Conservation (phyloP, 2,797 vertebrate genomes). For the Acestrorhynchus altus region DNA sequence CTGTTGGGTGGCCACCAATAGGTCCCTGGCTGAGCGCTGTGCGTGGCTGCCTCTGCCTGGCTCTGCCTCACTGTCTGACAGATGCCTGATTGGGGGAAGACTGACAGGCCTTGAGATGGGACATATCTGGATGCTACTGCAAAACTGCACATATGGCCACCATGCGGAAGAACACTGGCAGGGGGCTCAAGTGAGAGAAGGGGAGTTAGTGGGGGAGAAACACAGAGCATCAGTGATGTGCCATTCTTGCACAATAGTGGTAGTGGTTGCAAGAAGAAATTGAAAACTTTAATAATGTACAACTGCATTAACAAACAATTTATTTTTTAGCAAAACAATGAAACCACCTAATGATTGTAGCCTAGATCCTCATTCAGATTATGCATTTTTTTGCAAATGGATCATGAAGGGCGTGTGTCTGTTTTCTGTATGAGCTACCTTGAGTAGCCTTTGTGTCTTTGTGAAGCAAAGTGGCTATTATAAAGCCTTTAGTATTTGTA, state of each 20-base stretch:
- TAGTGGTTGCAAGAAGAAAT: background rate
- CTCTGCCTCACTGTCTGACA: constrained; percentile 56
- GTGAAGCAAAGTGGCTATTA: background rate
- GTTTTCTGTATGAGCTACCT: constrained; percentile 1
- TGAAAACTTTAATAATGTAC: constrained; percentile 7
- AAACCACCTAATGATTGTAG: background rate
- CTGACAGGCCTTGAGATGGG: constrained; percentile 63
- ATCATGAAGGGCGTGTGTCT: background rate
- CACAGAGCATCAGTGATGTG: background rate
- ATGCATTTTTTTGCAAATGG: background rate
- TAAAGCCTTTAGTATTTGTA: background rate
- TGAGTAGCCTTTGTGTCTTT: constrained; percentile 19
- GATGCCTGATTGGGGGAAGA: constrained; percentile 60
- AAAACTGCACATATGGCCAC: constrained; percentile 59
- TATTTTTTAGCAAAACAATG: background rate
- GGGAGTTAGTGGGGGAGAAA: background rate
- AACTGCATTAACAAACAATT: constrained; percentile 2
- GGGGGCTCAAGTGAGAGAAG: constrained; percentile 48
- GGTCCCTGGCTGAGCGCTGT: constrained; percentile 45
- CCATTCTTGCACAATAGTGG: background rate
- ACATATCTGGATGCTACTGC: constrained; percentile 54
- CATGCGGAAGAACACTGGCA: constrained; percentile 52
- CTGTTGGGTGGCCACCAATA: constrained; percentile 41
- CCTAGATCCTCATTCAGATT: background rate
- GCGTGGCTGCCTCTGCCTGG: constrained; percentile 59